Evolutionary conservation across 2,888 invertebrate species (phyloP).

Genomic region (Leptinotarsa juncta): DNA sequence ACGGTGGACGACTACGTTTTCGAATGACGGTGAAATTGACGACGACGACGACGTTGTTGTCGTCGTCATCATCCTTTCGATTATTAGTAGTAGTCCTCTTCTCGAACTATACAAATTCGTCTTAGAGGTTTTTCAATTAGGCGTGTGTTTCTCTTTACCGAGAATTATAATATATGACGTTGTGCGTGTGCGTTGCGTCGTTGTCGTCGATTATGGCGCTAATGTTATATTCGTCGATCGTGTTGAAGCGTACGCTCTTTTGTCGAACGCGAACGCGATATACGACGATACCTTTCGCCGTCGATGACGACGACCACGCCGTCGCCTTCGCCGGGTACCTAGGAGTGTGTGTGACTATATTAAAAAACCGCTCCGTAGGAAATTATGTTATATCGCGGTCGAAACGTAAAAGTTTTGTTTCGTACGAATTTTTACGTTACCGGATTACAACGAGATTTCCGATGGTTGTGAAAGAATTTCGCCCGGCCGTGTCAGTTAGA

Average conservation of each 20-base stretch:
- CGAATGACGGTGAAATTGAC: too few relatives aligned
- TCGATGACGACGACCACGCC: not conserved
- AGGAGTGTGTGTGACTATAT: not conserved
- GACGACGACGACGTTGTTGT: too few relatives aligned
- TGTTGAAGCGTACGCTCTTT: too few relatives aligned
- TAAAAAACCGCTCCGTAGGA: not conserved
- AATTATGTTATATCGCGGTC: not conserved
- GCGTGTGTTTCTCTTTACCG: not conserved
- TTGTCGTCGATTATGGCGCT: not conserved
- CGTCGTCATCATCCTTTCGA: not conserved
- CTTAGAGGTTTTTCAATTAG: constrained; percentile 6
- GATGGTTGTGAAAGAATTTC: not conserved
- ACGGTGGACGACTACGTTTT: not conserved
- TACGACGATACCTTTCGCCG: not conserved
- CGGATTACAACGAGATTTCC: not conserved
- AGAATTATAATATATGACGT: not conserved
- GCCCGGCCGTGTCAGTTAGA: not conserved
- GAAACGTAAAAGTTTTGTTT: not conserved
- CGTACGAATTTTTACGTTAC: not conserved
- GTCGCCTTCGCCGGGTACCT: not conserved
- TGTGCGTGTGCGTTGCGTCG: not conserved
- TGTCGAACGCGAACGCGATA: too few relatives aligned
- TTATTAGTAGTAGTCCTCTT: not conserved
- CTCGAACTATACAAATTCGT: not conserved
- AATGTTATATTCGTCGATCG: not conserved